Evolutionary conservation across 2,797 vertebrate species (phyloP).

Genomic region (Oreortyx pictus): DNA sequence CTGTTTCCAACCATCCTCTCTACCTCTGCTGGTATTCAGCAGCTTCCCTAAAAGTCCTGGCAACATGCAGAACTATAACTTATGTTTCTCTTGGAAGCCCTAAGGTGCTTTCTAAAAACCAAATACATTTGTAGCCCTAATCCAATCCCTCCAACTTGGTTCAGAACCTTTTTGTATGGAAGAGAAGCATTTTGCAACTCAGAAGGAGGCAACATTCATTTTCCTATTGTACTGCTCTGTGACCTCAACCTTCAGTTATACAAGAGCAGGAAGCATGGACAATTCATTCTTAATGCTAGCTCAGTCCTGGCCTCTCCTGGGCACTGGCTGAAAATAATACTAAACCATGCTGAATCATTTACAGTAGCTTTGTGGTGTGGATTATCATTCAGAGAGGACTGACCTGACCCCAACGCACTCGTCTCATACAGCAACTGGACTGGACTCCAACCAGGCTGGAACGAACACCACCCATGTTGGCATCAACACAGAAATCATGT

Average conservation of each 20-base stretch:
- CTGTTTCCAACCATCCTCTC: not conserved
- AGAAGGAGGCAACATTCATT: not conserved
- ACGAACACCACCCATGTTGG: conserved; percentile 9
- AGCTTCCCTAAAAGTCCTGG: not conserved
- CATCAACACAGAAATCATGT: conserved; percentile 11
- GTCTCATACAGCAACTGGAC: conserved; percentile 31
- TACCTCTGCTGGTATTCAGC: not conserved
- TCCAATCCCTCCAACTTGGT: not conserved
- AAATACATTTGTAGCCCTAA: not conserved
- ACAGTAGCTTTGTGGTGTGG: conserved; percentile 59
- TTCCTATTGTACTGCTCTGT: not conserved
- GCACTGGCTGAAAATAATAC: conserved; percentile 73
- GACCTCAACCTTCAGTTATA: conserved; percentile 34
- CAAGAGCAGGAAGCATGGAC: conserved; percentile 40
- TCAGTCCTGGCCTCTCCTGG: conserved; percentile 75
- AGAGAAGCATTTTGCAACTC: not conserved
- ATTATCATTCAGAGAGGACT: conserved; percentile 52
- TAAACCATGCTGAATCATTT: conserved; percentile 62
- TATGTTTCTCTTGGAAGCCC: conserved; percentile 5
- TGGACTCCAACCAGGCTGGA: conserved; percentile 1
- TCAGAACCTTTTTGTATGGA: conserved; percentile 9
- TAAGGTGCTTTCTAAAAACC: conserved; percentile 29
- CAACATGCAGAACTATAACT: not conserved
- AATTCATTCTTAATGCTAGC: conserved; percentile 55
- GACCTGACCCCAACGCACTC: conserved; percentile 43